phyloP scores from a whole-genome alignment of 2,113 vertebrate species.

The Oryzias curvinotus region DNA sequence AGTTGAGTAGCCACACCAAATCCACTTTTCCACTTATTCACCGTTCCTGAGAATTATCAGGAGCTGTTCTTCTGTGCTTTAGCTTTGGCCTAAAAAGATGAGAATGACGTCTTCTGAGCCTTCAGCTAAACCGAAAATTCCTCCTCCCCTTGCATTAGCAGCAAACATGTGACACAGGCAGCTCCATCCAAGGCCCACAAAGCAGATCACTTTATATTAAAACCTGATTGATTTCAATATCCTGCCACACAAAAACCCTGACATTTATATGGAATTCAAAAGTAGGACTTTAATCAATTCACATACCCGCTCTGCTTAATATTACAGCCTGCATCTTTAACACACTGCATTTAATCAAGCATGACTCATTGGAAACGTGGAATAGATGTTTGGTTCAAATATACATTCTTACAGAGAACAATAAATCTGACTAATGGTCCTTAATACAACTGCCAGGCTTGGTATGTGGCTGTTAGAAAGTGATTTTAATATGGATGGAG shows the following conservation, averaged over 20 bases:
- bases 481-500: conserved; percentile 9
- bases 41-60: conserved; percentile 20
- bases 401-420: conserved; percentile 49
- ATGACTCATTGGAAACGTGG: conserved; percentile 61
- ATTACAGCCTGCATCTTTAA: conserved; percentile 54
- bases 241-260: conserved; percentile 60
- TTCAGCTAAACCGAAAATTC: conserved; percentile 11
- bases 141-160: conserved; percentile 26
- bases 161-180: conserved; percentile 29
- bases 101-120: conserved; percentile 22
- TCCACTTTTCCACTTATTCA: conserved; percentile 47
- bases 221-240: conserved; percentile 68
- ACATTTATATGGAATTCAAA: conserved; percentile 70
- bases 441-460: conserved; percentile 42
- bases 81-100: conserved; percentile 25
- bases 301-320: conserved; percentile 48
- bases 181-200: conserved; percentile 30
- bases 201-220: conserved; percentile 50
- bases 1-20: conserved; percentile 48
- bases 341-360: conserved; percentile 60
- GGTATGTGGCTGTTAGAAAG: conserved; percentile 20
- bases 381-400: conserved; percentile 65
- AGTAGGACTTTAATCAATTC: conserved; percentile 67
- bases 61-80: conserved; percentile 16
- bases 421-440: conserved; percentile 57